A percentile compares a stretch with the other conserved stretches of the same genome.
Conservation (phyloP, 2,797 vertebrate genomes). For the Aphelocoma californica region DNA sequence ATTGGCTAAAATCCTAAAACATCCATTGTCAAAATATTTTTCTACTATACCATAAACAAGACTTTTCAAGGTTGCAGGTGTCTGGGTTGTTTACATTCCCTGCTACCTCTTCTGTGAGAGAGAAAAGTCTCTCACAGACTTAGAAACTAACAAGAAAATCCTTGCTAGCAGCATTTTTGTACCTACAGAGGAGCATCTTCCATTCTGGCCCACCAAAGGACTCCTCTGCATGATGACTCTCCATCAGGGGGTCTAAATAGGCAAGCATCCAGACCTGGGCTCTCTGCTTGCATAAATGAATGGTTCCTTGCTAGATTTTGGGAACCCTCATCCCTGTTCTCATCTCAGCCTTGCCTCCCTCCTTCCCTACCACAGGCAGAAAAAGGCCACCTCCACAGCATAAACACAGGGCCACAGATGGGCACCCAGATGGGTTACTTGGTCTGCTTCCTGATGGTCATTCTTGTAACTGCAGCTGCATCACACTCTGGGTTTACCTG, state of each 20-base stretch:
- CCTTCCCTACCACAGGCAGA: not conserved
- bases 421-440: not conserved
- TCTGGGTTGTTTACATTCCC: no score
- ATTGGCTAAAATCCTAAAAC: no score
- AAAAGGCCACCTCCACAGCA: not conserved
- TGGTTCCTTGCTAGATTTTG: not conserved
- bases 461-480: not conserved
- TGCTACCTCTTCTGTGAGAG: no score
- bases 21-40: no score
- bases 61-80: no score
- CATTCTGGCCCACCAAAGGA: not conserved
- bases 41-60: no score
- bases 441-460: not conserved
- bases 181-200: not conserved
- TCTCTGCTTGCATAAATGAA: not conserved
- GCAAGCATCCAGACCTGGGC: not conserved
- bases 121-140: no score
- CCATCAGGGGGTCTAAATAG: not conserved
- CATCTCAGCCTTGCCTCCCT: not conserved
- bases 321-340: not conserved
- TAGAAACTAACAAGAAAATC: no score
- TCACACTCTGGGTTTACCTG: not conserved
- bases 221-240: not conserved
- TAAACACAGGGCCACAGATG: accelerated
- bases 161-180: no score